phyloP scores from a whole-genome alignment of 2,888 invertebrate species.

The Gonocerus acuteangulatus region DNA sequence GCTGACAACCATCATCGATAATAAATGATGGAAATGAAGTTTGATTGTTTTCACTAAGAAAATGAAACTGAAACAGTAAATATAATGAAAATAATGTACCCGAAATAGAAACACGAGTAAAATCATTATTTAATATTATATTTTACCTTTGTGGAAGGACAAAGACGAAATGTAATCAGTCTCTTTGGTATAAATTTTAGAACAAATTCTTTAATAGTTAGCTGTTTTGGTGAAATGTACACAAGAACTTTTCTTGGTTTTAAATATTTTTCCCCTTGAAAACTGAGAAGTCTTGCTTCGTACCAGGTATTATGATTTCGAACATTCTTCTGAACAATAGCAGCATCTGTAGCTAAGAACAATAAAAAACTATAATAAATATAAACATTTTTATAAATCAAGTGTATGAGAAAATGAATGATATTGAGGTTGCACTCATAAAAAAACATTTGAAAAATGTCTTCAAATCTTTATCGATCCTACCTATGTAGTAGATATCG shows the following conservation, averaged over 20 bases:
- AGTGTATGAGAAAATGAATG: neutral
- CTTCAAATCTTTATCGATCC: no score
- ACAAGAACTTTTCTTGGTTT: conserved; percentile 83
- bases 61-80: conserved; percentile 55
- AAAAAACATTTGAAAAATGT: no score
- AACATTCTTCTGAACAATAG: conserved; percentile 78
- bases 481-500: no score
- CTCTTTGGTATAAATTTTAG: conserved; percentile 88
- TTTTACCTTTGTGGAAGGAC: conserved; percentile 83
- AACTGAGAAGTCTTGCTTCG: conserved; percentile 67
- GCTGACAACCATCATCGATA: conserved; percentile 86
- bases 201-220: conserved; percentile 87
- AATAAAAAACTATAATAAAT: neutral
- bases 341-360: conserved; percentile 62
- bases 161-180: conserved; percentile 81
- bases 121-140: neutral
- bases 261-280: conserved; percentile 53
- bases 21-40: conserved; percentile 57
- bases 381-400: neutral
- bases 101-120: no score
- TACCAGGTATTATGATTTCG: conserved; percentile 80
- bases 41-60: conserved; percentile 53
- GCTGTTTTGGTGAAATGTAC: conserved; percentile 84
- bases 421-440: no score
- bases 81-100: conserved; percentile 15